Evolutionary conservation across 2,888 invertebrate species (phyloP).

Genomic region (Scaptomyza tumidula): DNA sequence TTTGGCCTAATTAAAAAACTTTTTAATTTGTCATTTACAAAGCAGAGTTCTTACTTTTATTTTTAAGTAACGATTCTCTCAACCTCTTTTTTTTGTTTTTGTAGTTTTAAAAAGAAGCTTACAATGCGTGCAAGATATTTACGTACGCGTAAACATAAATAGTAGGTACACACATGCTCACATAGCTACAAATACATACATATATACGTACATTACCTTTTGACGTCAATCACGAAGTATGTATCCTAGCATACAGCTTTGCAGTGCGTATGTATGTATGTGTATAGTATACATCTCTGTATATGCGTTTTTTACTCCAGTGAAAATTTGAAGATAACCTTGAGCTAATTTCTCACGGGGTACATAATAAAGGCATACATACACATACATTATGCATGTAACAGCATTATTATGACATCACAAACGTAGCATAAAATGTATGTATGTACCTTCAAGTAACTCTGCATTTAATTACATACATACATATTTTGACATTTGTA

Average conservation of each 20-base stretch:
- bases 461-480: background rate
- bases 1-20: background rate
- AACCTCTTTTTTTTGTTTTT: background rate
- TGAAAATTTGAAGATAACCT: conserved; percentile 49
- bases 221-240: conserved; percentile 5
- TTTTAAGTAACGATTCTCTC: too few relatives aligned
- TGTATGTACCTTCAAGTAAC: conserved; percentile 11
- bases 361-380: conserved; percentile 27
- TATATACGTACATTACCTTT: conserved; percentile 15
- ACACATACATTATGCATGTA: conserved; percentile 9
- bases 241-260: background rate
- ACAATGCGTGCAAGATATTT: background rate
- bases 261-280: conserved; percentile 1
- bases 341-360: conserved; percentile 62
- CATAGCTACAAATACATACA: background rate
- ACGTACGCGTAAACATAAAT: background rate
- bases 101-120: background rate
- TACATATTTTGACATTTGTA: background rate
- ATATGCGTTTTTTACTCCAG: conserved; percentile 14
- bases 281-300: background rate
- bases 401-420: conserved; percentile 56
- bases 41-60: background rate
- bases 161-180: background rate
- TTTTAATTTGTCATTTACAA: too few relatives aligned
- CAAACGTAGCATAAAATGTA: conserved; percentile 38